Conservation (phyloP, 2,888 invertebrate genomes). For the Sturmia bella region DNA sequence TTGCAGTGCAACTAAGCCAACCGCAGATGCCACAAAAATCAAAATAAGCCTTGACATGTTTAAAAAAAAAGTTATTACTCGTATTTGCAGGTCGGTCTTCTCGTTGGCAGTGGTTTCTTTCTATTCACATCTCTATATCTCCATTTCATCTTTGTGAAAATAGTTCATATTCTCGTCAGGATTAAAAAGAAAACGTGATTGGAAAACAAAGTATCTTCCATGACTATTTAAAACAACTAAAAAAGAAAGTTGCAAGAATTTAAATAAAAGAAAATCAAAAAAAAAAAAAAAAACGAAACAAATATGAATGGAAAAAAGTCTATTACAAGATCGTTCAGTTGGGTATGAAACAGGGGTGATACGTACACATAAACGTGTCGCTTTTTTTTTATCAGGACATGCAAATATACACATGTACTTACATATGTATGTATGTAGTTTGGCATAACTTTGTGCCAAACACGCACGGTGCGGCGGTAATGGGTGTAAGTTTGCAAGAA, state of each 20-base stretch:
- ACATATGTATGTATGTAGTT: slow-evolving; percentile 27
- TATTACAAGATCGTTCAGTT: slow-evolving; percentile 23
- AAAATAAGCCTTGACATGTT: slow-evolving; percentile 58
- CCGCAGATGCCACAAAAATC: slow-evolving; percentile 29
- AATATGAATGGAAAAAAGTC: slow-evolving; percentile 2
- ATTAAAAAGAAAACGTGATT: slow-evolving; percentile 82
- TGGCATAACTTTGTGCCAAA: slow-evolving; percentile 8
- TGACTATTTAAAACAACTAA: slow-evolving; percentile 60
- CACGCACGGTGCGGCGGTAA: no score
- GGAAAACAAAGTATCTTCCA: slow-evolving; percentile 76
- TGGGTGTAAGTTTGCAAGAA: not conserved
- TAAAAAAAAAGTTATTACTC: slow-evolving; percentile 37
- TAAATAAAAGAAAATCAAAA: slow-evolving; percentile 13
- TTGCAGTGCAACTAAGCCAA: not conserved
- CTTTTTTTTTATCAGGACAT: not conserved
- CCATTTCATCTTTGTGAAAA: slow-evolving; percentile 74
- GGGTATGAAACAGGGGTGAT: slow-evolving; percentile 24
- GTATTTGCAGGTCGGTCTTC: slow-evolving; percentile 22
- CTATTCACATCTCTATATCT: slow-evolving; percentile 42
- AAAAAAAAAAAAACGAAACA: not conserved
- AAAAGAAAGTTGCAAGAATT: slow-evolving; percentile 38
- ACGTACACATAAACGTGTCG: not conserved
- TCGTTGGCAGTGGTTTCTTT: slow-evolving; percentile 28
- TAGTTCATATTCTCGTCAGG: slow-evolving; percentile 82
- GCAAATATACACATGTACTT: not conserved